phyloP scores from a whole-genome alignment of 2,113 vertebrate species.

The Syrmaticus mikado region DNA sequence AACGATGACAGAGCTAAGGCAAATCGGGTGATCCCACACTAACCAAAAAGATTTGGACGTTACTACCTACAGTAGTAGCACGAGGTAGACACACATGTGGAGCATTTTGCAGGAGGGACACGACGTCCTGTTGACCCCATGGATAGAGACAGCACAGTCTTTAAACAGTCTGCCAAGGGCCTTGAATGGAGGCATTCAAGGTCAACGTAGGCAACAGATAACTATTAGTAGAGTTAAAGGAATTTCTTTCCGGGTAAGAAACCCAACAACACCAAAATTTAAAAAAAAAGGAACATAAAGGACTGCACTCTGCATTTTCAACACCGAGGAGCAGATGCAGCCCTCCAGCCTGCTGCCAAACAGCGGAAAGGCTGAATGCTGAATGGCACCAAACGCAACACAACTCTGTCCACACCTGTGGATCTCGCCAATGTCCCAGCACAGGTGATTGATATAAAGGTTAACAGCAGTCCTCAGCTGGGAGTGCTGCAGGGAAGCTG shows the following conservation, averaged over 20 bases:
- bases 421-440: slow-evolving; percentile 33
- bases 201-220: not conserved
- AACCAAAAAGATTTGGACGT: slow-evolving; percentile 46
- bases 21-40: slow-evolving; percentile 51
- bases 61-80: slow-evolving; percentile 75
- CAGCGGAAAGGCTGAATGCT: not conserved
- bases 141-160: not conserved
- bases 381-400: not conserved
- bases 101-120: slow-evolving; percentile 74
- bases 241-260: not conserved
- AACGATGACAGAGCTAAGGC: slow-evolving; percentile 61
- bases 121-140: slow-evolving; percentile 46
- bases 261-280: not conserved
- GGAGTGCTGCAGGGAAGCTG: not conserved
- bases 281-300: not conserved
- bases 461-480: not conserved
- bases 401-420: not conserved
- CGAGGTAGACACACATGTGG: slow-evolving; percentile 90
- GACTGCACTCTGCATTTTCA: not conserved
- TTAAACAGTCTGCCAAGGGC: not conserved
- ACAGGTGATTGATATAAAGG: not conserved
- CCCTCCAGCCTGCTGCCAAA: not conserved
- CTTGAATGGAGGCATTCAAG: not conserved
- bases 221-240: not conserved
- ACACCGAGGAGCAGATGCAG: not conserved